phyloP scores from a whole-genome alignment of 2,797 vertebrate genomes.

The Oryzias dopingdopingensis region DNA sequence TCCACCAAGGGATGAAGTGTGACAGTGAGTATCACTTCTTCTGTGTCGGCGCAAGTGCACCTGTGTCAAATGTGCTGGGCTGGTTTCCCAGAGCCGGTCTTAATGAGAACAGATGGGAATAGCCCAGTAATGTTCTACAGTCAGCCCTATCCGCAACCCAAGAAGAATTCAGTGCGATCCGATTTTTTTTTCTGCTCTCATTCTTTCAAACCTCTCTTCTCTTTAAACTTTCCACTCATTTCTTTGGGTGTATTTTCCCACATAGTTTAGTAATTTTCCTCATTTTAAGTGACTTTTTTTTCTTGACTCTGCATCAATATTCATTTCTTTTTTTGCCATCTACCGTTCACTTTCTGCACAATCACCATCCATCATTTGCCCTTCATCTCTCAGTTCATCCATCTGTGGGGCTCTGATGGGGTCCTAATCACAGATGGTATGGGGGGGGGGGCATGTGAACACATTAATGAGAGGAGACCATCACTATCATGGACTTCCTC shows the following conservation, averaged over 20 bases:
- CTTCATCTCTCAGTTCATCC: slow-evolving; percentile 41
- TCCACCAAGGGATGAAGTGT: slow-evolving; percentile 99
- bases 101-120: slow-evolving; percentile 73
- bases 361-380: slow-evolving; percentile 41
- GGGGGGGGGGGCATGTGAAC: slow-evolving; percentile 45
- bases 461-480: slow-evolving; percentile 48
- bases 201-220: slow-evolving; percentile 51
- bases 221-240: slow-evolving; percentile 13
- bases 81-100: slow-evolving; percentile 25
- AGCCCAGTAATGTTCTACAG: slow-evolving; percentile 35
- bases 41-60: slow-evolving; percentile 6
- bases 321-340: neutral
- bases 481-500: slow-evolving; percentile 30
- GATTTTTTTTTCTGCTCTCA: slow-evolving; percentile 20
- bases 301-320: neutral
- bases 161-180: slow-evolving; percentile 32
- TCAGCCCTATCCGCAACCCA: slow-evolving; percentile 42
- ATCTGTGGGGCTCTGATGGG: slow-evolving; percentile 54
- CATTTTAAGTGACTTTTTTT: slow-evolving; percentile 2
- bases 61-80: slow-evolving; percentile 33
- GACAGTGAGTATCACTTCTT: slow-evolving; percentile 86
- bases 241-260: slow-evolving; percentile 16
- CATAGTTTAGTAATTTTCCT: neutral
- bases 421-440: slow-evolving; percentile 54
- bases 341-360: slow-evolving; percentile 1